Percentiles rank a stretch among this genome's conserved stretches.
phyloP scores from a whole-genome alignment of 2,797 vertebrate species.

The Phoebastria nigripes region DNA sequence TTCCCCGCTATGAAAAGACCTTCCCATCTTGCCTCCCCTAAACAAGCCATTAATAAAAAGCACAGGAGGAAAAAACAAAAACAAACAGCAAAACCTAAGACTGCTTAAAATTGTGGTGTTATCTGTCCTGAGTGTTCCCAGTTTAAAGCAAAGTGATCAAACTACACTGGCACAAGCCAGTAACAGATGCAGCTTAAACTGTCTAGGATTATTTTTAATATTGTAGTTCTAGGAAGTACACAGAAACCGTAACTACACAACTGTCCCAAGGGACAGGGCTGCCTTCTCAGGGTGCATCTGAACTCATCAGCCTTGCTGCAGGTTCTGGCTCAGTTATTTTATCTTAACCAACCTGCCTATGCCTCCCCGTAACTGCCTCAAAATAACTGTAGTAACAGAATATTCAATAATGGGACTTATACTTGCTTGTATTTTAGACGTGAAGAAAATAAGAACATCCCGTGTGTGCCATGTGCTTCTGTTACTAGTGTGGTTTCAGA shows the following conservation, averaged over 20 bases:
- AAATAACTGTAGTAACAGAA: background rate
- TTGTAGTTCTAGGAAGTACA: background rate
- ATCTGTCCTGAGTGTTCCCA: background rate
- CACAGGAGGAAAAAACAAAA: background rate
- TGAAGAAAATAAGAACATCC: background rate
- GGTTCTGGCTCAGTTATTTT: background rate
- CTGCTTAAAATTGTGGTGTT: background rate
- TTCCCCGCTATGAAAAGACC: background rate
- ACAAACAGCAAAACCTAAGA: background rate
- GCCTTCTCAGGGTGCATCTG: background rate
- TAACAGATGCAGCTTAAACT: background rate
- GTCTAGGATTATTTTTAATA: background rate
- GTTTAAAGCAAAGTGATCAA: background rate
- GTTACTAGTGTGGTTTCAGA: background rate
- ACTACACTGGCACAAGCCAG: background rate
- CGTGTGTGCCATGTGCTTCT: background rate
- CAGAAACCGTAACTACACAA: background rate
- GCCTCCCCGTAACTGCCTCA: background rate
- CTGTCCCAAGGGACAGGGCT: rapidly evolving
- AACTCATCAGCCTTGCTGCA: background rate
- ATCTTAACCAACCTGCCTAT: background rate
- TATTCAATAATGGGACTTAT: background rate
- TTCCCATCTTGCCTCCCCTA: background rate
- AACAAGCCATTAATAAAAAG: background rate
- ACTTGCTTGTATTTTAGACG: background rate